Evolutionary conservation across 1,140 invertebrate species (phyloP), one percentile per base, ranked within the genome.

Genomic region (Brachionus koreanus): DNA sequence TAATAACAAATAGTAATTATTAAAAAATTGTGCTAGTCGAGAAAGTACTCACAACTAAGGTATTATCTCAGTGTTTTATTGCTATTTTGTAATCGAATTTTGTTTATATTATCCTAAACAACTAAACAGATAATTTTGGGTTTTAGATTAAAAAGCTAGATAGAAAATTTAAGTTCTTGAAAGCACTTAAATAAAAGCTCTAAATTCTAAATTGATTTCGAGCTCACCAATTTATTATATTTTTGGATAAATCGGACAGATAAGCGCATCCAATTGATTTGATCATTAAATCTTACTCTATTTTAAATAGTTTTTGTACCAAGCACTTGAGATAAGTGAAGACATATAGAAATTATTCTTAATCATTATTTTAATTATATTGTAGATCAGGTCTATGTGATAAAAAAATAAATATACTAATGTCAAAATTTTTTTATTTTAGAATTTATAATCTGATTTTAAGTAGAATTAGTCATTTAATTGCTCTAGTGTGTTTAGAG

Each of bases 31-130:
- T 57, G 49, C 49, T n/a, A 57, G 19, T 5, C 16, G 49, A 57
- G 49, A 57, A 57, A n/a, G n/a, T 25, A 57, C n/a, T 57, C 16
- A 57, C 6, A 57, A 25, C 19, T 57, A 57, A 57, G 49, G 49
- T 57, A 16, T 57, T 57, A 57, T 57, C 49, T 57, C 19, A 19
- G 49, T 57, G 49, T 57, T 57, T 52, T 57, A 57, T 57, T 19
- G 65, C 33, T 69, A 69, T 69, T 65, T n/a, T 65, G 63, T 65
- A 65, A 69, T 37, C 65, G 19, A 69, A 69, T 69, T 69, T 69
- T 69, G 65, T 69, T 69, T 69, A 69, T 69, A 69, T 69, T 69
- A 65, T 65, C 63, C 63, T 65, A 65, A 57, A 65, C 63, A 65
- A 65, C 25, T 65, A 33, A 69, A 69, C 65, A 69, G 65, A 69